Evolutionary conservation across 2,888 invertebrate species (phyloP), one percentile per base, ranked within the genome.

Genomic region (Cantharis lateralis): DNA sequence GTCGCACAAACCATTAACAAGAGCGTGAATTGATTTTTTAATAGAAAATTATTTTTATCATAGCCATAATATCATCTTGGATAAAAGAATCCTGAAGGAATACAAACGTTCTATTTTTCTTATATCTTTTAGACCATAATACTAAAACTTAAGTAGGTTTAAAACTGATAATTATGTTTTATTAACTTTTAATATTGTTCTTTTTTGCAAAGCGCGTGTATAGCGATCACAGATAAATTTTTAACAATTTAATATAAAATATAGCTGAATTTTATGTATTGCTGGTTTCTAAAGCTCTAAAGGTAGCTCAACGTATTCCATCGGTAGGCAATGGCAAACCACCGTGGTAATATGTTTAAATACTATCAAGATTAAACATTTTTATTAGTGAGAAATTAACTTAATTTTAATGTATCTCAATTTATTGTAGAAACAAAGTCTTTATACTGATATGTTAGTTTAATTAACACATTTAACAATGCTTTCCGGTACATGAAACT

Each of bases 21-120:
- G 64, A 70, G 70, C 74, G 74, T 74, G 74, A 69, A 74, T 70
- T 63, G 74, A 70, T 70, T 74, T 73, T 74, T 74, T 70, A 74
- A 69, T 64, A 32, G 70, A 15, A 63, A 63, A 68, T 62, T 68
- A 68, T 74, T 63, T 68, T 61, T 73, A 62, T 32, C 20, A 64
- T 64, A 13, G 20, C 64, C 64, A 32, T 32, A 32, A 32, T 32
- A 32, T 32, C 32, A 32, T 32, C 32, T 13, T 32, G 32, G 13
- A 32, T 32, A 13, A 32, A 32, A 32, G 32, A 32, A 32, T 32
- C 13, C 32, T 13, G 13, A 32, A 13, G 13, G 32, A 32, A 32
- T 32, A 32, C 32, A 32, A 32, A 32, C 13, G 32, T 32, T 32
- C 32, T 32, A 32, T 13, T 32, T 32, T 32, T 32, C 13, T 32